phyloP scores from a whole-genome alignment of 2,797 vertebrate species.

The Pachyuromys duprasi region DNA sequence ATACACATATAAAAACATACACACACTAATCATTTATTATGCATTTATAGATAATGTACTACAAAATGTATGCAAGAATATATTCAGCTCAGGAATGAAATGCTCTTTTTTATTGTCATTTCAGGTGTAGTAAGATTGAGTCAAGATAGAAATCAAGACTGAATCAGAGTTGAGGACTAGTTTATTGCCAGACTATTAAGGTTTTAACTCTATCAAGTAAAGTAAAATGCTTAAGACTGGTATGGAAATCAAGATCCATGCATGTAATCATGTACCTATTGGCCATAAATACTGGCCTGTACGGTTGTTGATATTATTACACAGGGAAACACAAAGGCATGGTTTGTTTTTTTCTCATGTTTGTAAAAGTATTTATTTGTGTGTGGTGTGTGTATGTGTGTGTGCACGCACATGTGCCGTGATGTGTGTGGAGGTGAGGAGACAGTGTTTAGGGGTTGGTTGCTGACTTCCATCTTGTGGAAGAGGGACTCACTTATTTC shows the following conservation, averaged over 20 bases:
- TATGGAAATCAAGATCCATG: neutral
- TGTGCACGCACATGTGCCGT: rapidly evolving
- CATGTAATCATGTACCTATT: neutral
- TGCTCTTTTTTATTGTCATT: neutral
- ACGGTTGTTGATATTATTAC: neutral
- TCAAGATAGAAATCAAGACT: neutral
- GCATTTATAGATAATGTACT: neutral
- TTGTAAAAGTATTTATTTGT: neutral
- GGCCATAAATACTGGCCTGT: neutral
- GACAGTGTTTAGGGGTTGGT: neutral
- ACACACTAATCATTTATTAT: neutral
- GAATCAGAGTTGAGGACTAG: neutral
- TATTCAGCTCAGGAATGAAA: neutral
- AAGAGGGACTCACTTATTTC: neutral
- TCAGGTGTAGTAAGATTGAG: neutral
- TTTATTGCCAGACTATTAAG: neutral
- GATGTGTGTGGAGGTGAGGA: neutral
- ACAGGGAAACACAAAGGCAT: neutral
- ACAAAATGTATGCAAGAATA: neutral
- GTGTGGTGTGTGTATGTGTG: neutral
- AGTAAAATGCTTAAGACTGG: neutral
- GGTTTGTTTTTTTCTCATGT: neutral
- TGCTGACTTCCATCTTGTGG: neutral
- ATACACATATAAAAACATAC: neutral
- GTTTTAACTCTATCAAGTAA: neutral